phyloP scores from a whole-genome alignment of 2,113 vertebrate species.

The Caranx melampygus region DNA sequence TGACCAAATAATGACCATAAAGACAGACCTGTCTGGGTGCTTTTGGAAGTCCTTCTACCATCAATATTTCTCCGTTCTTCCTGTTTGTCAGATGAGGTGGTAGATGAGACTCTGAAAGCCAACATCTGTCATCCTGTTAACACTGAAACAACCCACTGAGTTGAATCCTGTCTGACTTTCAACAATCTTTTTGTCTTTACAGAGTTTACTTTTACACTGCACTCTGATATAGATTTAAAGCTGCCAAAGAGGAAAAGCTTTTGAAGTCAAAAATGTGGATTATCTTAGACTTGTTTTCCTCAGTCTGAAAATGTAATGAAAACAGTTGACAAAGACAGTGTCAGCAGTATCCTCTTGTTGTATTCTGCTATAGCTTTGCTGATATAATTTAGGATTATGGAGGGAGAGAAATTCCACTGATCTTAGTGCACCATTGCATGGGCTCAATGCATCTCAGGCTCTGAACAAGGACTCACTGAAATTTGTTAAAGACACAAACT shows the following conservation, averaged over 20 bases:
- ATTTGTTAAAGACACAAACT: neutral
- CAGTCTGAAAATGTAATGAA: neutral
- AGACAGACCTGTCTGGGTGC: neutral
- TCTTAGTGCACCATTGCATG: neutral
- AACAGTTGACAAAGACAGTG: neutral
- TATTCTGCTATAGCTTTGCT: neutral
- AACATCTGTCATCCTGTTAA: conserved; percentile 10
- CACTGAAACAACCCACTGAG: conserved; percentile 24
- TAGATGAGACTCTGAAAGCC: conserved; percentile 1
- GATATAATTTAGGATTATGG: neutral
- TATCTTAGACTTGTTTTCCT: neutral
- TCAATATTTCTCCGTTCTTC: conserved; percentile 11
- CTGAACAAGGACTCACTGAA: neutral
- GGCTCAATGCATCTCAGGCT: neutral
- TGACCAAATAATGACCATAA: neutral
- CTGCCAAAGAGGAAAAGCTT: neutral
- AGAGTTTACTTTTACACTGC: conserved; percentile 7
- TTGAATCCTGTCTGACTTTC: neutral
- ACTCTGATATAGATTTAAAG: neutral
- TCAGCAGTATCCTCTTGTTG: neutral
- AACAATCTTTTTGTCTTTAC: neutral
- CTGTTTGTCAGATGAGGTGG: conserved; percentile 8
- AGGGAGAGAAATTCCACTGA: neutral
- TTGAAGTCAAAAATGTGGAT: neutral
- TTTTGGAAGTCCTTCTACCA: neutral